These are phyloP conservation scores for Spondyliosoma cantharus DNA, from an alignment of 2,797 vertebrate species.

Conservation along the genomic window DNA sequence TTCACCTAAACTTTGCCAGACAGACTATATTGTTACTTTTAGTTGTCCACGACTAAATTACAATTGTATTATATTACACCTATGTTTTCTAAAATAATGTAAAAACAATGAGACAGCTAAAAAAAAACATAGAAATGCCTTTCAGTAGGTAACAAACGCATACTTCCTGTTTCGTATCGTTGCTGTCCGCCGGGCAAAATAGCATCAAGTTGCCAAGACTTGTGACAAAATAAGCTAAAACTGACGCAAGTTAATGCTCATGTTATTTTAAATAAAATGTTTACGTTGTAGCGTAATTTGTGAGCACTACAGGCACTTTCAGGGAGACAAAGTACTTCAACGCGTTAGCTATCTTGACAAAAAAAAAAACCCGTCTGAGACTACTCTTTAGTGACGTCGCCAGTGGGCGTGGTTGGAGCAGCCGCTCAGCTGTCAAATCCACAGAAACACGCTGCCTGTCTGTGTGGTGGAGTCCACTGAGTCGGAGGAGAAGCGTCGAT, in stretches of 20 bases:
- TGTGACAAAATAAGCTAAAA: background rate
- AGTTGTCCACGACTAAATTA: background rate
- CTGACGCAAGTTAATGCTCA: too few relatives aligned
- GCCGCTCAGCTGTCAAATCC: conserved; percentile 28
- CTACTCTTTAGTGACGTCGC: conserved; percentile 38
- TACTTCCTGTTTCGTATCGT: background rate
- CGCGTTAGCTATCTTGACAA: background rate
- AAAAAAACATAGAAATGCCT: background rate
- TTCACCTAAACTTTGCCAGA: background rate
- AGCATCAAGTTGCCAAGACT: background rate
- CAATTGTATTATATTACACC: too few relatives aligned
- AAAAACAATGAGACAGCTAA: fast-evolving
- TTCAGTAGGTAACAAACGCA: background rate
- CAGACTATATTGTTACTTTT: background rate
- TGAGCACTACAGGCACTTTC: background rate
- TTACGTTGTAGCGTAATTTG: background rate
- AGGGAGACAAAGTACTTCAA: too few relatives aligned
- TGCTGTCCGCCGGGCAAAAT: background rate
- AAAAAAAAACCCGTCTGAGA: background rate
- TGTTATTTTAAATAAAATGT: too few relatives aligned
- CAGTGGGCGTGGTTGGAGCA: conserved; percentile 17
- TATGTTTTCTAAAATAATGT: background rate
- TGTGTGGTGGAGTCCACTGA: background rate
- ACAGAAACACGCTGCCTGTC: background rate
- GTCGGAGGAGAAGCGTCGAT: background rate